Evolutionary conservation across 2,113 vertebrate genomes (phyloP).

Genomic region (Neolamprologus cancellatus): DNA sequence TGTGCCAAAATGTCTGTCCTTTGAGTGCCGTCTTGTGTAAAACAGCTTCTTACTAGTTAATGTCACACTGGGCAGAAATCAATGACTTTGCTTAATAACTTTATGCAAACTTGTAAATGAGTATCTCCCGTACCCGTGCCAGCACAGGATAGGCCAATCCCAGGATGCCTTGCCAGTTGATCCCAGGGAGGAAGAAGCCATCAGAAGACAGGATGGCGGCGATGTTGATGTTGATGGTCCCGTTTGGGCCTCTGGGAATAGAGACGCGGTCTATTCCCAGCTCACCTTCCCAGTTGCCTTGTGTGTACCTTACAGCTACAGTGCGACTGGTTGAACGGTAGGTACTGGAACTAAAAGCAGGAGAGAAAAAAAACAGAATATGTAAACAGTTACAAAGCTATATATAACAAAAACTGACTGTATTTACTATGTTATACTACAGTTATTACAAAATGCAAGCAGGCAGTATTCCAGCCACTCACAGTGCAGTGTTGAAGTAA

Average conservation of each 20-base stretch:
- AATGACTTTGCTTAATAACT: not conserved
- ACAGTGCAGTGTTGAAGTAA: conserved; percentile 77
- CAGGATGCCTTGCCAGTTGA: conserved; percentile 94
- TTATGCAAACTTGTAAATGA: not conserved
- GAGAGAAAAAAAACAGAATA: not conserved
- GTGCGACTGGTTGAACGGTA: conserved; percentile 68
- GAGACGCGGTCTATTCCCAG: conserved; percentile 82
- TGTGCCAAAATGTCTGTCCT: not conserved
- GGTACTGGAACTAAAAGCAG: conserved; percentile 77
- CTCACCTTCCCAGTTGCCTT: conserved; percentile 90
- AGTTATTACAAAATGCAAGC: not conserved
- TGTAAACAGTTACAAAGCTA: not conserved
- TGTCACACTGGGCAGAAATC: not conserved
- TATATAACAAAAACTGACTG: not conserved
- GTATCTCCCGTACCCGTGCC: conserved; percentile 78
- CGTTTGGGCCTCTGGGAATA: conserved; percentile 81
- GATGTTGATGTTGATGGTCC: conserved; percentile 79
- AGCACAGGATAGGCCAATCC: conserved; percentile 86
- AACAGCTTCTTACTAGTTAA: not conserved
- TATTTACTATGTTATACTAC: not conserved
- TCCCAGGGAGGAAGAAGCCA: conserved; percentile 86
- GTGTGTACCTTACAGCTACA: conserved; percentile 88
- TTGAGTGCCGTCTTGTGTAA: not conserved
- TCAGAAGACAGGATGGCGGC: conserved; percentile 87
- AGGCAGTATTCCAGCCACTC: conserved; percentile 25